Evolutionary conservation across 2,113 vertebrate species (phyloP).

Genomic region (Porphyrio hochstetteri): DNA sequence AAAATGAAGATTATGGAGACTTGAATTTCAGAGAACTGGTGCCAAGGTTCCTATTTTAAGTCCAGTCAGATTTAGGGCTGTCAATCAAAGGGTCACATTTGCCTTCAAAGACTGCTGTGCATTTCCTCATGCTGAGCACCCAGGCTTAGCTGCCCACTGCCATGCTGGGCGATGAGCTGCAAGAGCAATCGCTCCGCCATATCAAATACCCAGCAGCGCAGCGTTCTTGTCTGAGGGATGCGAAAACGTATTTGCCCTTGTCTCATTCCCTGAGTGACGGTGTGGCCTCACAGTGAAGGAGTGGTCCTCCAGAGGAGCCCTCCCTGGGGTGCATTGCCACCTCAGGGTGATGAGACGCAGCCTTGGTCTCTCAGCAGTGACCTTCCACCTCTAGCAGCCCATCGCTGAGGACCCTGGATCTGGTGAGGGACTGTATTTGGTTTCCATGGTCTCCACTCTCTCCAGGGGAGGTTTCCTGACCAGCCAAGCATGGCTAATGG

Average conservation of each 20-base stretch:
- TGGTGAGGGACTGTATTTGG: background rate
- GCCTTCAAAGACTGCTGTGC: background rate
- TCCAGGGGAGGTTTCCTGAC: background rate
- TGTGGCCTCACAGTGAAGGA: background rate
- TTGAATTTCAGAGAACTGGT: background rate
- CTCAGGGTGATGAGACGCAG: rapidly evolving
- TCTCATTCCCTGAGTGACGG: background rate
- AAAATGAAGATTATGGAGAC: background rate
- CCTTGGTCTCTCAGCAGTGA: background rate
- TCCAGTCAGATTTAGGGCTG: slow-evolving; percentile 12
- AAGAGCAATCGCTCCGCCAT: rapidly evolving
- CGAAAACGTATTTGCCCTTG: background rate
- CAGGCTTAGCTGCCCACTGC: slow-evolving; percentile 4
- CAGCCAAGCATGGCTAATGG: background rate
- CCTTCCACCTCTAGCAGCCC: background rate
- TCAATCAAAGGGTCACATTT: slow-evolving; percentile 31
- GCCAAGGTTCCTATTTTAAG: background rate
- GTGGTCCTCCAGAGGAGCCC: background rate
- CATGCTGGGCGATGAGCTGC: rapidly evolving
- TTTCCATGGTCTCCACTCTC: background rate
- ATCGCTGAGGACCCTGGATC: rapidly evolving
- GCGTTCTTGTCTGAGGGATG: background rate
- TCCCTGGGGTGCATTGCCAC: rapidly evolving
- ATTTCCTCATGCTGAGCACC: slow-evolving; percentile 11
- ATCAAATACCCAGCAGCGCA: background rate